A percentile compares a stretch with the other conserved stretches of the same genome.
These are phyloP conservation scores for Microctenopoma stevenorrisi DNA, from an alignment of 2,797 vertebrate species.

Conservation along the genomic window DNA sequence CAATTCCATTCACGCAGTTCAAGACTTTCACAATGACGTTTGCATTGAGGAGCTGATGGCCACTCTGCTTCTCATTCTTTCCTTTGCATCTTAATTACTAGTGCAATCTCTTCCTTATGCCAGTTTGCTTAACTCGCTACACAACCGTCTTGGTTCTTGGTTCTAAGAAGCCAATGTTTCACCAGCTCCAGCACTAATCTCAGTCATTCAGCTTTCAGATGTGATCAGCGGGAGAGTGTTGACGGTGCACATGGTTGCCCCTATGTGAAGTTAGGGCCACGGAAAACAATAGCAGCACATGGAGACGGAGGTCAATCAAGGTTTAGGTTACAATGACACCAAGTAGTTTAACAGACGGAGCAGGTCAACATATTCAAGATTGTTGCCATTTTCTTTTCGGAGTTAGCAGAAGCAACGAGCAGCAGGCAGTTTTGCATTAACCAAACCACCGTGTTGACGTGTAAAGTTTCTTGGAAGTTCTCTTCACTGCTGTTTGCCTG, in stretches of 20 bases:
- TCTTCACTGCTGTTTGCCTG: conserved; percentile 3
- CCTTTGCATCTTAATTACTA: conserved; percentile 33
- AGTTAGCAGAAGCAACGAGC: not conserved
- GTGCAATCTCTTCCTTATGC: conserved; percentile 56
- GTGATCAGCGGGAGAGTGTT: conserved; percentile 48
- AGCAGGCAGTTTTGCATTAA: not conserved
- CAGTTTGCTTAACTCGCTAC: conserved; percentile 40
- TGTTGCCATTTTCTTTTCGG: conserved; percentile 4
- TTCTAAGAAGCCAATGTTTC: conserved; percentile 44
- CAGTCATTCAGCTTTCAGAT: conserved; percentile 49
- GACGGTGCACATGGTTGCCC: conserved; percentile 43
- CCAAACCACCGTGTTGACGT: no score
- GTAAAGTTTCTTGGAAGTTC: not conserved
- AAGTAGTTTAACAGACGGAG: conserved; percentile 44
- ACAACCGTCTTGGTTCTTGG: conserved; percentile 46
- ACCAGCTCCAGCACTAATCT: conserved; percentile 55
- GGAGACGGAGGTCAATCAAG: conserved; percentile 38
- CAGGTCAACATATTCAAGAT: conserved; percentile 18
- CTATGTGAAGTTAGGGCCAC: conserved; percentile 56
- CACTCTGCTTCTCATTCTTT: conserved; percentile 28
- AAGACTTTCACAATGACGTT: conserved; percentile 40
- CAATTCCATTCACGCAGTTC: conserved; percentile 31
- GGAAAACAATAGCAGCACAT: conserved; percentile 47
- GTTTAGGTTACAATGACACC: conserved; percentile 55
- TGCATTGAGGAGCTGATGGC: conserved; percentile 52